Evolutionary conservation across 1,140 invertebrate genomes (phyloP).

Genomic region (Thalassaphorura encarpata): DNA sequence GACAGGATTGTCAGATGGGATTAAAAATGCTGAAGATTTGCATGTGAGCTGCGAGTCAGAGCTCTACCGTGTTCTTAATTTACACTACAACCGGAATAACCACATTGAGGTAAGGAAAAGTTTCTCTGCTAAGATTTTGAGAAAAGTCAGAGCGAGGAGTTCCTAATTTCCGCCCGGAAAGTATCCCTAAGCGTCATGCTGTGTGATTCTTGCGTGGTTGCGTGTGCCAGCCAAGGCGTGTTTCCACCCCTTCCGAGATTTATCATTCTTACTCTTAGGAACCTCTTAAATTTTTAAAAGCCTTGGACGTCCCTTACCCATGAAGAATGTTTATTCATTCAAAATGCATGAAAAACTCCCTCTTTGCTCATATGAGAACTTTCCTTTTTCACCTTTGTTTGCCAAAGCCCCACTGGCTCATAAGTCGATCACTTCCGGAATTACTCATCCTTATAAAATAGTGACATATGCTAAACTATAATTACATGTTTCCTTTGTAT

Average conservation of each 20-base stretch:
- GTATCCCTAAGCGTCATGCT: constrained; percentile 6
- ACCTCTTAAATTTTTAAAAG: too few species aligned
- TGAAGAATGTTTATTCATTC: too few species aligned
- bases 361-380: too few species aligned
- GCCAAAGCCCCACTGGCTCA: neutral
- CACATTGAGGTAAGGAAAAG: constrained; percentile 95
- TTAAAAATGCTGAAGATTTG: constrained; percentile 85
- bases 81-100: constrained; percentile 99
- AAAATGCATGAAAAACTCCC: too few species aligned
- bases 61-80: constrained; percentile 92
- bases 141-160: too few species aligned
- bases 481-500: constrained; percentile 7
- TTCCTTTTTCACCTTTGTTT: too few species aligned
- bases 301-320: too few species aligned
- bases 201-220: constrained; percentile 5
- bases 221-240: too few species aligned
- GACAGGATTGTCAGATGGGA: constrained; percentile 91
- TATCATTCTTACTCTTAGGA: too few species aligned
- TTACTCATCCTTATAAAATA: neutral
- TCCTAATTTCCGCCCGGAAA: too few species aligned
- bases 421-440: neutral
- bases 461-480: neutral
- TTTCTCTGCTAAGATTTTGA: constrained; percentile 3
- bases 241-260: too few species aligned
- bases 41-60: constrained; percentile 90